Conservation (phyloP, 2,113 vertebrate species). For the Spea multiplicata region DNA sequence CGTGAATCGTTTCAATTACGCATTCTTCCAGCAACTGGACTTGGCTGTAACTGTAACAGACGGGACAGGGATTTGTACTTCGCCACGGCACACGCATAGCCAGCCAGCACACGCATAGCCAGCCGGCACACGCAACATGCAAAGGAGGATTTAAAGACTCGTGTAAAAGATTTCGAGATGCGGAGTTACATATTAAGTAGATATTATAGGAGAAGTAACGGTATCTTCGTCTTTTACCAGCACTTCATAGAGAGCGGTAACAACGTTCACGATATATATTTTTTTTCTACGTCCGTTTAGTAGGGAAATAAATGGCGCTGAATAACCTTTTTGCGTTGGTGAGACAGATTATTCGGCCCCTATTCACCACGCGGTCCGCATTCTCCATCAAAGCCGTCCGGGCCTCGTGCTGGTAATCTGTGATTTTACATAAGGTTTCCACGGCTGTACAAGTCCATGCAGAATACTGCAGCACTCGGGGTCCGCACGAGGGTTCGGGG, state of each 20-base stretch:
- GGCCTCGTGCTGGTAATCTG: constrained; percentile 88
- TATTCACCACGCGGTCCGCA: constrained; percentile 88
- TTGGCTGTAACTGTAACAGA: constrained; percentile 82
- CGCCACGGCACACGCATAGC: neutral
- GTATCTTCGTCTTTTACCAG: too few species aligned
- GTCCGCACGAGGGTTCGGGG: constrained; percentile 90
- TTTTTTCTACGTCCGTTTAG: too few species aligned
- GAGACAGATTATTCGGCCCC: constrained; percentile 92
- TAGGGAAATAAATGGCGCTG: neutral
- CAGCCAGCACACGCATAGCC: too few species aligned
- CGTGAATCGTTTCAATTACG: constrained; percentile 93
- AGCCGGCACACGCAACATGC: too few species aligned
- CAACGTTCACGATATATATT: too few species aligned
- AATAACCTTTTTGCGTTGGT: constrained; percentile 93
- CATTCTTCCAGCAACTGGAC: constrained; percentile 97
- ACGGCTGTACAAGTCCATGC: constrained; percentile 92
- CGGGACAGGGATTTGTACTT: neutral
- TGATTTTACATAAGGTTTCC: constrained; percentile 92
- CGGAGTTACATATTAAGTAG: too few species aligned
- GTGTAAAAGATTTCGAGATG: too few species aligned
- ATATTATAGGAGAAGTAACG: too few species aligned
- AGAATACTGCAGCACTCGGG: constrained; percentile 96
- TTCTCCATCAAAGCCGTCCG: constrained; percentile 87
- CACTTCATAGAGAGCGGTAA: too few species aligned
- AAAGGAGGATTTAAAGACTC: too few species aligned